Evolutionary conservation across 2,888 invertebrate genomes (phyloP), one percentile per base, ranked within the genome.

Genomic region (Cerastis leucographa): DNA sequence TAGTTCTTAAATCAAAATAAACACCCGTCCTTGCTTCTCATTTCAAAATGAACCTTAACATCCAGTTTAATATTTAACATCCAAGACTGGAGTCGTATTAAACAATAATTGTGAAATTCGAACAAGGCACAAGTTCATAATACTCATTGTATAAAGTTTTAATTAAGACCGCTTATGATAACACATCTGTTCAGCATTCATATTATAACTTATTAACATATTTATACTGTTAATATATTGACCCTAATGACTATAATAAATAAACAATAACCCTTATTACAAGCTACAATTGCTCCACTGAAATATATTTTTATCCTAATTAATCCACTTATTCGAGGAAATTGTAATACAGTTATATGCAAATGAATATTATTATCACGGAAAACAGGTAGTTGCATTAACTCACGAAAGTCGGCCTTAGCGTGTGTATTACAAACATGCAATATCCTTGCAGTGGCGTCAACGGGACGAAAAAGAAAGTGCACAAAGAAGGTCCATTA

Each of bases 381-480:
- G 77, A 70, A 85, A 85, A 83, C 83, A 80, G 78, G 86, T 83
- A 87, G 86, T 85, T 86, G 75, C 51, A 54, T 75, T 74, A 74
- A 71, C 49, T 77, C 71, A 81, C 68, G 80, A 78, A 81, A 71
- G 75, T 78, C 78, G 80, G 76, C 77, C 77, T 80, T 78, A 82
- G 76, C 69, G 73, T 80, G 67, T 75, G 77, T 77, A 67, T 74
- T 84, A 75, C 74, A 74, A 74, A 64, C 75, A 88, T 85, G 88
- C 85, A 86, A 86, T 88, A 89, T 87, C 87, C 87, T 89, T 89
- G 88, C 83, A 85, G 78, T 81, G 88, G 85, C 85, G 84, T 88
- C 89, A 90, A 90, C 90, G 90, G 86, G 69, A 70, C 61, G 42
- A 49, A 8, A 42, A 46, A 64, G 59, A 61, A 54, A 80, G 14